Evolutionary conservation across 2,888 invertebrate genomes (phyloP), one percentile per base, ranked within the genome.

Genomic region (Plebejus anna): DNA sequence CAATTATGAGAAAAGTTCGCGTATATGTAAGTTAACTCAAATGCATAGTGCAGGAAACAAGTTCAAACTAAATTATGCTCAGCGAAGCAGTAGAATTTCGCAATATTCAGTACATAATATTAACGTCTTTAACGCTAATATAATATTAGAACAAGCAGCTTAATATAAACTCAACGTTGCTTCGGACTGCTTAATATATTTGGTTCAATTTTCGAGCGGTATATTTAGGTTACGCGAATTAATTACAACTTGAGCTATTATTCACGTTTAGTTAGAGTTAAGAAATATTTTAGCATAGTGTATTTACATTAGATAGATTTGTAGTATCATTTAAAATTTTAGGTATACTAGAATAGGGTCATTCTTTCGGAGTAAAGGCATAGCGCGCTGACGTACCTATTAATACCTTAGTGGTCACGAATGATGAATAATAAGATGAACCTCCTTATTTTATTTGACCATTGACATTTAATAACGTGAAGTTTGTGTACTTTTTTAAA

Each of bases 131-230:
- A 32, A 55, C 32, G 38, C 70, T 70, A 70, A 70, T 70, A 70
- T 42, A 70, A 71, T 71, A 36, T 51, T 55, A 51, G 11, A 73
- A 51, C 32, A 51, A 51, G 28, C 73, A 73, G 73, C 73, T 73
- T 55, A 51, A 73, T 32, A 55, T 73, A 55, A 72, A 7, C 55
- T 73, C 71, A 2, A 6, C 47, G 42, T 28, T 32, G 73, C 13
- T 73, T 51, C 51, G 36, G 55, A 55, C 73, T 73, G 55, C 55
- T 73, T 73, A 73, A 73, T 73, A 51, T 73, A 73, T 47, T 72
- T 72, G 51, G 55, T 73, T 55, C 16, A 73, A 51, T 73, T 55
- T 73, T 73, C 47, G 11, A 42, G 55, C 2, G 32, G 32, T 47
- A 13, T 28, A 73, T 73, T 73, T 55, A 55, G 55, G 55, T 73